Base-by-base conservation (phyloP, 2,113 vertebrate species). In the Scolopax mira region DNA sequence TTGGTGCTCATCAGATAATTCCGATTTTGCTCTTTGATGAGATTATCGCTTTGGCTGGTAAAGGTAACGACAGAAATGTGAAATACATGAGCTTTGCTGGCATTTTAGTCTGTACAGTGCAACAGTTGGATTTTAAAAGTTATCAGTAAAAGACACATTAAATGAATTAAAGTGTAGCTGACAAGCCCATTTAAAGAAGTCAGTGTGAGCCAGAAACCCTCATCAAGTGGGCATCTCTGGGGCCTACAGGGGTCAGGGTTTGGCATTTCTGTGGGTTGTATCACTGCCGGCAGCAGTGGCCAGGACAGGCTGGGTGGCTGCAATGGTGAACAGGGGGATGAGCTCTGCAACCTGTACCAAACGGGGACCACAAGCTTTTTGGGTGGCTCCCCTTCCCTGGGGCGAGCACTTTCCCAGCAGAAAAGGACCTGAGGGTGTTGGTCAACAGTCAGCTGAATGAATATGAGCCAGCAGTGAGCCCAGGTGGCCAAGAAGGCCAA, bases 271-370 rank as follows among this genome's bases (percentile, higher is more conserved):
- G 30, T 11, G 4, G 3, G 33, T 3, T 31, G 2, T 51, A 39
- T 33, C 10, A 2, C 44, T 31, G 67, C 57, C 3, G 4, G 41
- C 67, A 30, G 57, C 10, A 2, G 7, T 16, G 46, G 2, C 3
- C 9, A 52, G 55, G 41, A 28, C 0, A 2, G 46, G 54, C 30
- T 1, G 1, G 11, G 31, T 0, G 10, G 65, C 25, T 8, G 7
- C 0, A 1, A 27, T 0, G 1, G 37, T 7, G 37, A 79, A 18
- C 18, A 11, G 31, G 23, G 42, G 39, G 73, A 39, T 55, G 48
- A 55, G 27, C 51, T 80, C 5, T 49, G 10, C 70, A 62, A 74
- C 16, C 85, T 13, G 4, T 33, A 46, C 30, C 30, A 11, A 69
- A 35, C 0, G 2, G 15, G 35, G 35, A 19, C n/a, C 30, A n/a